Evolutionary conservation across 2,797 vertebrate species (phyloP).

Genomic region (Enteromius radiatus): DNA sequence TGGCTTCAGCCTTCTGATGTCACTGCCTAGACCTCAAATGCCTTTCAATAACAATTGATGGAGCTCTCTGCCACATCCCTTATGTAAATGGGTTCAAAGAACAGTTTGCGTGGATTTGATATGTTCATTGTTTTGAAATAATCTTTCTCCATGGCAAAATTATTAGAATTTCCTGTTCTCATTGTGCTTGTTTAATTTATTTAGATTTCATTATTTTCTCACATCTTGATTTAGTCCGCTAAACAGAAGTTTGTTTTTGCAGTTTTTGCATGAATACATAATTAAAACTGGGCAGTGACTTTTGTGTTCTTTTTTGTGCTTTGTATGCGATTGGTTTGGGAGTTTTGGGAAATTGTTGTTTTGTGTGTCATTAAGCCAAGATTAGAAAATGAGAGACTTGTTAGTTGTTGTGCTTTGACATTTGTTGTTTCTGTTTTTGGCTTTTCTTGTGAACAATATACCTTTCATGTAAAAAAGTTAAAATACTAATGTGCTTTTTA

Average conservation of each 20-base stretch:
- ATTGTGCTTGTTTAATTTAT: neutral
- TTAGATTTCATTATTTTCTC: neutral
- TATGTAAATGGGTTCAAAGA: conserved; percentile 59
- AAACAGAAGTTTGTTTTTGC: neutral
- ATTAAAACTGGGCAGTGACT: neutral
- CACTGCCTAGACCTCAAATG: conserved; percentile 30
- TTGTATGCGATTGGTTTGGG: neutral
- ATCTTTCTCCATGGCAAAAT: neutral
- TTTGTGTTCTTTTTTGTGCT: neutral
- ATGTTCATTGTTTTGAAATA: neutral
- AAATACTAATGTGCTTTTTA: neutral
- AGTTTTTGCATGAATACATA: neutral
- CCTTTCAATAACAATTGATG: conserved; percentile 53
- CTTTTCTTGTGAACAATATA: neutral
- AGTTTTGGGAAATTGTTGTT: neutral
- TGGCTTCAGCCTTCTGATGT: conserved; percentile 56
- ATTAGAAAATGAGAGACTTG: neutral
- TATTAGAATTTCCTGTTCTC: neutral
- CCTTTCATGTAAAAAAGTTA: too few relatives aligned
- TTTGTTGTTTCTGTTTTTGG: neutral
- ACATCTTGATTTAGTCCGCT: neutral
- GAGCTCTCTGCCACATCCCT: conserved; percentile 28
- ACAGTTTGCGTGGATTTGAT: conserved; percentile 2
- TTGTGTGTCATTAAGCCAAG: neutral
- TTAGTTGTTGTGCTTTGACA: neutral